Conservation (phyloP, 2,888 invertebrate species). For the Dromius quadrimaculatus region DNA sequence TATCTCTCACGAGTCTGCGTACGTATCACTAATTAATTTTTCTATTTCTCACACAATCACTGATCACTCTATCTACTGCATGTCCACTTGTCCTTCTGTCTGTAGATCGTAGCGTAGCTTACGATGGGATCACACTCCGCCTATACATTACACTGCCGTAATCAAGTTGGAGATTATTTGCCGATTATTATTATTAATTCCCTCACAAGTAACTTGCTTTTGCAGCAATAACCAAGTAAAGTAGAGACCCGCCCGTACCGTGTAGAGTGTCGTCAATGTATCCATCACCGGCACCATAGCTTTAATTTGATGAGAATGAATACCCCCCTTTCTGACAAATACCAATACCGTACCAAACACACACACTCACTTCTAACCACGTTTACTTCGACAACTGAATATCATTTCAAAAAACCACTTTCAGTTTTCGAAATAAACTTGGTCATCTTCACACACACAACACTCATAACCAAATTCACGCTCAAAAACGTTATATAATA, state of each 20-base stretch:
- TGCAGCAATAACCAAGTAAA: conserved; percentile 63
- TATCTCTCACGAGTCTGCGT: conserved; percentile 51
- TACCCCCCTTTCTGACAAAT: conserved; percentile 27
- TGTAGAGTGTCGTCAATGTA: conserved; percentile 66
- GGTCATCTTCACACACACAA: not conserved
- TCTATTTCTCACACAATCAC: conserved; percentile 40
- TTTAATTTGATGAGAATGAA: conserved; percentile 49
- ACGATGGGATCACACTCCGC: conserved; percentile 52
- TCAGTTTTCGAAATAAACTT: too few species aligned
- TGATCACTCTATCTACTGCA: conserved; percentile 55
- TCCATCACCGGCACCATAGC: conserved; percentile 63
- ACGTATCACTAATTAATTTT: conserved; percentile 43
- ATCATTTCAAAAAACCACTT: too few species aligned
- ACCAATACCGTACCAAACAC: conserved; percentile 35
- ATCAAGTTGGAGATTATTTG: conserved; percentile 52
- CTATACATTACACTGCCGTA: conserved; percentile 56
- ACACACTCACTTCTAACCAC: not conserved
- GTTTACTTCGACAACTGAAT: too few species aligned
- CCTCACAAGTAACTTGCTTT: conserved; percentile 65
- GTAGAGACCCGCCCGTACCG: conserved; percentile 63
- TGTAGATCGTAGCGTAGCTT: conserved; percentile 53
- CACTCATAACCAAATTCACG: too few species aligned
- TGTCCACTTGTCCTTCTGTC: conserved; percentile 57
- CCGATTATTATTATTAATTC: conserved; percentile 57
- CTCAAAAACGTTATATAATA: too few species aligned